These are phyloP conservation scores for Popillia japonica DNA, from an alignment of 1,140 invertebrate genomes.

Conservation along the genomic window DNA sequence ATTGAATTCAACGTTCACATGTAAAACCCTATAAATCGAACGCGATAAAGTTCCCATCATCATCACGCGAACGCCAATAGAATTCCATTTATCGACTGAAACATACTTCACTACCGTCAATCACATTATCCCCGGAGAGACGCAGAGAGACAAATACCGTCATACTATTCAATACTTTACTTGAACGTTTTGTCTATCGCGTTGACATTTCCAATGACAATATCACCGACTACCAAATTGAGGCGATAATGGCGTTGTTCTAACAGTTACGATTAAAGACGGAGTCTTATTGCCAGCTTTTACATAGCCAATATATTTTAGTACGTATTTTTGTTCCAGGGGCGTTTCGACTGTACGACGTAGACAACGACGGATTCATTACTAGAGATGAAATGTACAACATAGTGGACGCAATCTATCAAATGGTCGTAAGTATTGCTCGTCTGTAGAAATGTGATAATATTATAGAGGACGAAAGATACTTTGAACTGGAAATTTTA, in stretches of 20 bases:
- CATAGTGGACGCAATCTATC: conserved; percentile 98
- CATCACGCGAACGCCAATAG: neutral
- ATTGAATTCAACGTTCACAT: no score
- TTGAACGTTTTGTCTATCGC: neutral
- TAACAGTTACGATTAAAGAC: neutral
- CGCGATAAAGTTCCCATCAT: neutral
- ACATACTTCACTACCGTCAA: neutral
- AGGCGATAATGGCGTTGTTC: no score
- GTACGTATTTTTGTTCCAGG: conserved; percentile 70
- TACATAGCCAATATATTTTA: neutral
- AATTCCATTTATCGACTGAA: neutral
- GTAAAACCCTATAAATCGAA: neutral
- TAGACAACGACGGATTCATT: conserved; percentile 98
- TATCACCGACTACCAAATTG: neutral
- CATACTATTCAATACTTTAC: neutral
- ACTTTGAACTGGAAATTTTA: no score
- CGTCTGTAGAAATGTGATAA: neutral
- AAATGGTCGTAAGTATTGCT: conserved; percentile 91
- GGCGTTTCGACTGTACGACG: conserved; percentile 96
- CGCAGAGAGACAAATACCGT: neutral
- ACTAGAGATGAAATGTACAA: conserved; percentile 98
- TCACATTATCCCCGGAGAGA: neutral
- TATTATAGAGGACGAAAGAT: no score
- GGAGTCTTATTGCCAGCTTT: neutral
- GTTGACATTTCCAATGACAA: neutral